phyloP scores from a whole-genome alignment of 1,140 invertebrate genomes.

The Drosophila persimilis region DNA sequence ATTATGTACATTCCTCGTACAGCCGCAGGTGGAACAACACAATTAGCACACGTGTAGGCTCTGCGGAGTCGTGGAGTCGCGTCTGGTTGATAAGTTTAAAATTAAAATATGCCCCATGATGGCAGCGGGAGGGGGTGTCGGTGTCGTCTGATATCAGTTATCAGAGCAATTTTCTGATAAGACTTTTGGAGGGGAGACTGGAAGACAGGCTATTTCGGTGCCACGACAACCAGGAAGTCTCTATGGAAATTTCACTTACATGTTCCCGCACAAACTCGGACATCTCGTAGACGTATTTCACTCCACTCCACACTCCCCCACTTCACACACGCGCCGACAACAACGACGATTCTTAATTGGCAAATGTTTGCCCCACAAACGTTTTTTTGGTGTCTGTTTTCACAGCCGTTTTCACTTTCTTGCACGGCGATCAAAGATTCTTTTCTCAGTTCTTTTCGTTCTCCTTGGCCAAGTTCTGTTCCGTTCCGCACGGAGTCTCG shows the following conservation, averaged over 20 bases:
- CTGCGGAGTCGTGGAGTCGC: too few species aligned
- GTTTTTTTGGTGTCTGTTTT: constrained; percentile 60
- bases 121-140: constrained; percentile 4
- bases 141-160: constrained; percentile 45
- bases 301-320: constrained; percentile 26
- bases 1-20: constrained; percentile 4
- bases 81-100: constrained; percentile 40
- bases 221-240: constrained; percentile 45
- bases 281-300: constrained; percentile 38
- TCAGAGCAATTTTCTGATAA: constrained; percentile 56
- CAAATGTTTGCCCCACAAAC: constrained; percentile 60
- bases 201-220: background rate
- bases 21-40: constrained; percentile 1
- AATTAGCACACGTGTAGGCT: constrained; percentile 42
- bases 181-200: constrained; percentile 6
- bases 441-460: background rate
- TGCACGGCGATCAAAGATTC: constrained; percentile 18
- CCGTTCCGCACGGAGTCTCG: constrained; percentile 54
- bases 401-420: constrained; percentile 57
- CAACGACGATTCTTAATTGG: constrained; percentile 47
- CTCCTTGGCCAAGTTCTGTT: constrained; percentile 28
- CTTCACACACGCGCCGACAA: constrained; percentile 36
- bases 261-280: constrained; percentile 70
- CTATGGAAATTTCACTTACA: constrained; percentile 50
- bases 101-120: constrained; percentile 42